A percentile compares a stretch with the other conserved stretches of the same genome.
Conservation (phyloP, 2,888 invertebrate genomes). For the Meteorus colon region DNA sequence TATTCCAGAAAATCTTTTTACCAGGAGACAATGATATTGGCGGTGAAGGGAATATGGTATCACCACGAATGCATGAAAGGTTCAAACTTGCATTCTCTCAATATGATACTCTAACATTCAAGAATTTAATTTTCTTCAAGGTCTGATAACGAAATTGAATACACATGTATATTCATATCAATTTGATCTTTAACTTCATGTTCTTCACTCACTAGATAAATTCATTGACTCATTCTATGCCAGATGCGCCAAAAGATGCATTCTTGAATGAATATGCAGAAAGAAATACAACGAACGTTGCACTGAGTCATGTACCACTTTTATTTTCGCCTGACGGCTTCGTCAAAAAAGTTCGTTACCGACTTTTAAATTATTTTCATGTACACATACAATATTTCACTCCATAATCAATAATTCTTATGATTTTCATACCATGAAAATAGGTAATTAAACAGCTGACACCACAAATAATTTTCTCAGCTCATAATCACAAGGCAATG, state of each 20-base stretch:
- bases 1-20: conserved; percentile 84
- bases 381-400: background rate
- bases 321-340: conserved; percentile 75
- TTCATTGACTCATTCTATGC: conserved; percentile 79
- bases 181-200: conserved; percentile 29
- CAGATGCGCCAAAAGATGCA: conserved; percentile 74
- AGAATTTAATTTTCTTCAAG: conserved; percentile 82
- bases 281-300: conserved; percentile 77
- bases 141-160: conserved; percentile 77
- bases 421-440: conserved; percentile 47
- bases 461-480: conserved; percentile 83
- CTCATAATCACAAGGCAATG: conserved; percentile 81
- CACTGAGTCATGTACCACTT: conserved; percentile 84
- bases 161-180: background rate
- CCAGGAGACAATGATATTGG: conserved; percentile 99
- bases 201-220: conserved; percentile 72
- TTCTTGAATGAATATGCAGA: conserved; percentile 70
- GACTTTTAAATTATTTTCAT: background rate
- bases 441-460: conserved; percentile 79
- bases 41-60: conserved; percentile 88
- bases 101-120: conserved; percentile 78
- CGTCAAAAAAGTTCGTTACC: conserved; percentile 73
- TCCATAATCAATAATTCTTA: conserved; percentile 27
- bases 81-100: conserved; percentile 78
- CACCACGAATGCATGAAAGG: conserved; percentile 81